phyloP scores from a whole-genome alignment of 1,140 invertebrate genomes.

The Drosophila pallidifrons region DNA sequence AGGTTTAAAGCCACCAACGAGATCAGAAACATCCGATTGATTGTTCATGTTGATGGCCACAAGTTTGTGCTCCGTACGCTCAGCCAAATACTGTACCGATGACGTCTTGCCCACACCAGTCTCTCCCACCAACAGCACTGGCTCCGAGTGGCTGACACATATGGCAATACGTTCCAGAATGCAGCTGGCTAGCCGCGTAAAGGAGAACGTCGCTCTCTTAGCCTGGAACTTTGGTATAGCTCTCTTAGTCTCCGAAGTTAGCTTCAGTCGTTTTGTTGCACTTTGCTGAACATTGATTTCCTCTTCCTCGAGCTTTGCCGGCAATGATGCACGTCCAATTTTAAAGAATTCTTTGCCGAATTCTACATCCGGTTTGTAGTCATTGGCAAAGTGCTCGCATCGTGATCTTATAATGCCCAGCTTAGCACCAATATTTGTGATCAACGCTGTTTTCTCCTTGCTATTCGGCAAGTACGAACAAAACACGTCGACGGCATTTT shows the following conservation, averaged over 20 bases:
- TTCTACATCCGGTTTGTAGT: slow-evolving; percentile 91
- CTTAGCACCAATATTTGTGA: slow-evolving; percentile 91
- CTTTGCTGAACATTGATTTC: slow-evolving; percentile 11
- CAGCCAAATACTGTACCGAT: slow-evolving; percentile 96
- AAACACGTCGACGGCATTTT: slow-evolving; percentile 97
- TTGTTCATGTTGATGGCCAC: slow-evolving; percentile 99
- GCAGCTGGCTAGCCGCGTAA: slow-evolving; percentile 91
- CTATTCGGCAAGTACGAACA: slow-evolving; percentile 87
- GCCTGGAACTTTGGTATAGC: slow-evolving; percentile 38
- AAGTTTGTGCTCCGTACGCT: slow-evolving; percentile 92
- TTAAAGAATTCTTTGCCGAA: slow-evolving; percentile 82
- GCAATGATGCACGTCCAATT: slow-evolving; percentile 87
- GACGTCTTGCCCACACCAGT: slow-evolving; percentile 99
- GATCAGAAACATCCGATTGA: slow-evolving; percentile 98
- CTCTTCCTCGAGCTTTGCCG: slow-evolving; percentile 60
- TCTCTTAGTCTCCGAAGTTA: slow-evolving; percentile 38
- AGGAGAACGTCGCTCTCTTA: slow-evolving; percentile 89
- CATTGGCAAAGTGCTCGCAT: slow-evolving; percentile 92
- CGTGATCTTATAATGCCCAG: slow-evolving; percentile 93
- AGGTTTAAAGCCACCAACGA: slow-evolving; percentile 98
- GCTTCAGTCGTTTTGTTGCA: slow-evolving; percentile 63
- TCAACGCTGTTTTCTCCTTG: slow-evolving; percentile 88
- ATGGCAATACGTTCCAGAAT: slow-evolving; percentile 95
- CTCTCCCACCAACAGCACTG: slow-evolving; percentile 98
- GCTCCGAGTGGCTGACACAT: slow-evolving; percentile 93